Percentiles rank a stretch among this genome's conserved stretches.
These are phyloP conservation scores for Heterotis niloticus DNA, from an alignment of 2,113 vertebrate genomes.

Conservation along the genomic window DNA sequence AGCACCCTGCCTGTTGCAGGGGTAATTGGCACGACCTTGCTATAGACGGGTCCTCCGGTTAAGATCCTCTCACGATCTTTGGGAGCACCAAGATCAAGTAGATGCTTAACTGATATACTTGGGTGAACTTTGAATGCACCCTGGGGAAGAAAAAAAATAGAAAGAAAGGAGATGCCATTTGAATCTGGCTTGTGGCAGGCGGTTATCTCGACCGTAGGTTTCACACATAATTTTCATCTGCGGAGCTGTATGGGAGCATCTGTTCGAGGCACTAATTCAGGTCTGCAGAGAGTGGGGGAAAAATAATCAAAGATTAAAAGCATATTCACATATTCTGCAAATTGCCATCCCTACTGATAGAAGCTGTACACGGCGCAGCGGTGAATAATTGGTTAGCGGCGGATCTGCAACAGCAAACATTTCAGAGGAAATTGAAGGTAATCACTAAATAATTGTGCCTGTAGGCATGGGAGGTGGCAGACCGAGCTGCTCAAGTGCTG, in stretches of 20 bases:
- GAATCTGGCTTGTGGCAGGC: neutral
- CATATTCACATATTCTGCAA: neutral
- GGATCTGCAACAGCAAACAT: neutral
- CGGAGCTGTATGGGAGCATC: neutral
- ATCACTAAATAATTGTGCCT: neutral
- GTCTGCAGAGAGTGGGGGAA: neutral
- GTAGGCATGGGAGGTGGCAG: no score
- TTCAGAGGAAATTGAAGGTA: neutral
- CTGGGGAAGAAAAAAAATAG: neutral
- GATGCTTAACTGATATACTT: neutral
- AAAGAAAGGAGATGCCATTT: neutral
- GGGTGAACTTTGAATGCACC: neutral
- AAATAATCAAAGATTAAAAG: neutral
- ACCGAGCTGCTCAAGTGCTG: no score
- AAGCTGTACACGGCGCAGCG: neutral
- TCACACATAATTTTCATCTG: neutral
- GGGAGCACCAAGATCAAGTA: neutral
- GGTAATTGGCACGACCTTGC: neutral
- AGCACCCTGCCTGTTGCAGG: neutral
- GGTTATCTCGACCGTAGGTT: neutral
- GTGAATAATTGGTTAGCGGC: neutral
- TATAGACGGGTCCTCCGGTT: neutral
- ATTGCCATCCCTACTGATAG: neutral
- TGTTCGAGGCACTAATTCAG: neutral
- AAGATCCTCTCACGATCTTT: conserved; percentile 1